Evolutionary conservation across 2,888 invertebrate genomes (phyloP).

Genomic region (Palloptera scutellata): DNA sequence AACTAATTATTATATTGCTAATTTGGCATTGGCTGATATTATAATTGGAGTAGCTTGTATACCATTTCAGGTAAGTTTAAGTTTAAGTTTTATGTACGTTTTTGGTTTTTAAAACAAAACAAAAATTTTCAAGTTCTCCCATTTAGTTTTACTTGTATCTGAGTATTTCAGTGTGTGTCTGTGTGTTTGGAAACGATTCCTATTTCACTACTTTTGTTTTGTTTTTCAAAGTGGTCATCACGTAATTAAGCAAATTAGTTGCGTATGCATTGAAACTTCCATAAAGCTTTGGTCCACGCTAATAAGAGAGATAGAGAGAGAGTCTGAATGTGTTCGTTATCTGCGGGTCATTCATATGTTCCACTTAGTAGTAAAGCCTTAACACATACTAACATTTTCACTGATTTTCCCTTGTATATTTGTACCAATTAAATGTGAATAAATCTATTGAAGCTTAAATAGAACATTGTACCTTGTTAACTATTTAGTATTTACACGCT

Average conservation of each 20-base stretch:
- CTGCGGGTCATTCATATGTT: no score
- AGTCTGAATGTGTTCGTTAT: no score
- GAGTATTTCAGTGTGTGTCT: not conserved
- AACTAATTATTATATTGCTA: slow-evolving; percentile 87
- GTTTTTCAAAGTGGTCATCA: not conserved
- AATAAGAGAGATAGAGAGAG: not conserved
- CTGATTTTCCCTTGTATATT: no score
- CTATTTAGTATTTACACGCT: not conserved
- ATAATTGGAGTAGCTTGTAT: slow-evolving; percentile 86
- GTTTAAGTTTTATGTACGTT: not conserved
- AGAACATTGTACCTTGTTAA: no score
- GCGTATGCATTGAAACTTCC: not conserved
- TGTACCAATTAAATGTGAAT: no score
- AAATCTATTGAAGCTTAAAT: no score
- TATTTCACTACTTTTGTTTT: no score
- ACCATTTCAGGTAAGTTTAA: slow-evolving; percentile 73
- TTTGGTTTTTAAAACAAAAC: not conserved
- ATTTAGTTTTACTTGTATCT: not conserved
- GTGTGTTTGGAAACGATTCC: not conserved
- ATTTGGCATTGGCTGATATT: slow-evolving; percentile 85
- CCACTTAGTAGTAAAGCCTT: no score
- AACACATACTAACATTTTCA: no score
- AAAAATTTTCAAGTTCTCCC: not conserved
- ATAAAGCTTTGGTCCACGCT: not conserved
- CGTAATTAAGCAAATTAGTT: slow-evolving; percentile 4